A percentile compares a stretch with the other conserved stretches of the same genome.
Conservation (phyloP, 1,140 invertebrate genomes). For the Caenorhabditis tropicalis region DNA sequence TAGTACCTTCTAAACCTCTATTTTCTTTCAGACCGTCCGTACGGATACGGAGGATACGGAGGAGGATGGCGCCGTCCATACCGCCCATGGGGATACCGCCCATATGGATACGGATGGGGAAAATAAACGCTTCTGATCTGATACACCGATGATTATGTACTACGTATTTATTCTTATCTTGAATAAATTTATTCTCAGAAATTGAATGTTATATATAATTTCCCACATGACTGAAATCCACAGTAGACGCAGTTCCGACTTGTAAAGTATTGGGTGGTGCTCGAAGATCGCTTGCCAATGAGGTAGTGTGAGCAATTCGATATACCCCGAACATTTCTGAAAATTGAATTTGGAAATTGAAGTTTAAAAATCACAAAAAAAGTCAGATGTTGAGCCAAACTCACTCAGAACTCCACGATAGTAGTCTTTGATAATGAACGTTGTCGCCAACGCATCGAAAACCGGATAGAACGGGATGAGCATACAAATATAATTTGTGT, state of each 20-base stretch:
- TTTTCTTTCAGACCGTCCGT: not conserved
- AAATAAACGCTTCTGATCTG: not conserved
- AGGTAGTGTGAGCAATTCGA: not conserved
- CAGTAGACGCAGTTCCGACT: not conserved
- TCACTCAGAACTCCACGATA: not conserved
- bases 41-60: constrained; percentile 39
- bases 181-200: not conserved
- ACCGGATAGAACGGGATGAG: not conserved
- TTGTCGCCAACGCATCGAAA: not conserved
- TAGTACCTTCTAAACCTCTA: not conserved
- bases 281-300: too few species aligned
- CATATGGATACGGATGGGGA: constrained; percentile 40
- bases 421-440: not conserved
- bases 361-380: too few species aligned
- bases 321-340: not conserved
- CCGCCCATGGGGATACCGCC: constrained; percentile 41
- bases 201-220: too few species aligned
- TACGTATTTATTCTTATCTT: not conserved
- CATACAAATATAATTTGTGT: constrained; percentile 20
- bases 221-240: too few species aligned
- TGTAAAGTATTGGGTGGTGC: not conserved
- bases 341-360: too few species aligned
- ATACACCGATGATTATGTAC: not conserved
- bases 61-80: constrained; percentile 33
- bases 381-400: too few species aligned